Conservation (phyloP, 2,113 vertebrate genomes). For the Fregetta grallaria region DNA sequence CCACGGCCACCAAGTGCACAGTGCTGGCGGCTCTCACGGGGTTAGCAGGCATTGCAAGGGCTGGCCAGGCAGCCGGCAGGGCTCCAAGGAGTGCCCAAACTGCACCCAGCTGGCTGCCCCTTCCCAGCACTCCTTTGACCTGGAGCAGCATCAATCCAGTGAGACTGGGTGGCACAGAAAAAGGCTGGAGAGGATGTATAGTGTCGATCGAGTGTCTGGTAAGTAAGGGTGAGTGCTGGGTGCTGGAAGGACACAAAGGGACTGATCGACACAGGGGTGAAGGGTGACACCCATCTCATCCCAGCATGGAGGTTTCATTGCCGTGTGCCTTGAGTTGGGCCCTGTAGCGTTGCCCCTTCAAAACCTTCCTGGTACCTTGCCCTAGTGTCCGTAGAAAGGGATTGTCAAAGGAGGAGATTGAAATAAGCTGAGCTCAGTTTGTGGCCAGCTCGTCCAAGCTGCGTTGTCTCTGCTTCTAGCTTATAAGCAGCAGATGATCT, state of each 20-base stretch:
- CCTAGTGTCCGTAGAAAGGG: not conserved
- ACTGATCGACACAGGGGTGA: rapidly evolving
- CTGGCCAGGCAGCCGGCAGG: slow-evolving; percentile 80
- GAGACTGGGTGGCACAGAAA: slow-evolving; percentile 80
- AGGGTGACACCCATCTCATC: not conserved
- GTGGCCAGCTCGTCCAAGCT: not conserved
- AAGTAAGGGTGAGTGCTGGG: slow-evolving; percentile 1
- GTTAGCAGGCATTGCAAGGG: slow-evolving; percentile 77
- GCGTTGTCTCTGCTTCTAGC: not conserved
- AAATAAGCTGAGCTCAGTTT: not conserved
- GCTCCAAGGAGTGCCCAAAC: slow-evolving; percentile 79
- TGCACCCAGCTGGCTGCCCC: slow-evolving; percentile 76
- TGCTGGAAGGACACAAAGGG: not conserved
- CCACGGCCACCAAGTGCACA: slow-evolving; percentile 79
- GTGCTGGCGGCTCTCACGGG: slow-evolving; percentile 77
- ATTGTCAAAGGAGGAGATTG: not conserved
- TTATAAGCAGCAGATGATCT: not conserved
- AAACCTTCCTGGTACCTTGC: not conserved
- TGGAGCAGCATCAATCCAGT: slow-evolving; percentile 77
- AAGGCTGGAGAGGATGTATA: slow-evolving; percentile 93
- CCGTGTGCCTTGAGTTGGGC: rapidly evolving
- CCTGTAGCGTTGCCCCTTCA: not conserved
- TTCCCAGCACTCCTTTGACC: slow-evolving; percentile 84
- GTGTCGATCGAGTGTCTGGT: slow-evolving; percentile 87
- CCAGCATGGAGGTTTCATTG: rapidly evolving